Percentiles rank a stretch among this genome's conserved stretches.
Conservation (phyloP, 1,140 invertebrate species). For the Sipha flava region DNA sequence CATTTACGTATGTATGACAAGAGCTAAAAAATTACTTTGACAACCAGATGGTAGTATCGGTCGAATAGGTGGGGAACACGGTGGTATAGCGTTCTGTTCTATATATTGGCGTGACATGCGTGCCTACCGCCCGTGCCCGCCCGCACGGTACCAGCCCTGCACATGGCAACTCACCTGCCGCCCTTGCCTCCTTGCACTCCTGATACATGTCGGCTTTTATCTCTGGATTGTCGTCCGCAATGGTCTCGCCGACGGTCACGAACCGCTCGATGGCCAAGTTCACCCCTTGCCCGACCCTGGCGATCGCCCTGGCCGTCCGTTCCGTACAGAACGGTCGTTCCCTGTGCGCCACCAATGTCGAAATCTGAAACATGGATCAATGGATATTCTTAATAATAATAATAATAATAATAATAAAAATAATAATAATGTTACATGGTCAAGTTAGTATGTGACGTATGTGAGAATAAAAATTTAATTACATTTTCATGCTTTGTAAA, state of each 20-base stretch:
- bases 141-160: neutral
- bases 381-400: no score
- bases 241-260: constrained; percentile 94
- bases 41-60: no score
- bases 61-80: neutral
- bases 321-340: constrained; percentile 45
- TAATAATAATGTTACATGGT: no score
- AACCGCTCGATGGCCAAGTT: constrained; percentile 94
- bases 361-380: constrained; percentile 61
- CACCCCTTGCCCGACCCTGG: constrained; percentile 88
- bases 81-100: neutral
- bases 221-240: constrained; percentile 95
- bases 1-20: no score
- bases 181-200: constrained; percentile 89
- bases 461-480: no score
- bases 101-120: neutral
- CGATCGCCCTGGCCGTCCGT: constrained; percentile 61
- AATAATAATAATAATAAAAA: no score
- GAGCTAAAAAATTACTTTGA: no score
- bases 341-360: constrained; percentile 66
- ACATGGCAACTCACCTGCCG: constrained; percentile 61
- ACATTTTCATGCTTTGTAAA: no score
- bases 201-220: constrained; percentile 87
- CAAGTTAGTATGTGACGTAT: no score
- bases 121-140: neutral